Base-by-base conservation (phyloP, 2,888 invertebrate species). In the Notodonta dromedarius region DNA sequence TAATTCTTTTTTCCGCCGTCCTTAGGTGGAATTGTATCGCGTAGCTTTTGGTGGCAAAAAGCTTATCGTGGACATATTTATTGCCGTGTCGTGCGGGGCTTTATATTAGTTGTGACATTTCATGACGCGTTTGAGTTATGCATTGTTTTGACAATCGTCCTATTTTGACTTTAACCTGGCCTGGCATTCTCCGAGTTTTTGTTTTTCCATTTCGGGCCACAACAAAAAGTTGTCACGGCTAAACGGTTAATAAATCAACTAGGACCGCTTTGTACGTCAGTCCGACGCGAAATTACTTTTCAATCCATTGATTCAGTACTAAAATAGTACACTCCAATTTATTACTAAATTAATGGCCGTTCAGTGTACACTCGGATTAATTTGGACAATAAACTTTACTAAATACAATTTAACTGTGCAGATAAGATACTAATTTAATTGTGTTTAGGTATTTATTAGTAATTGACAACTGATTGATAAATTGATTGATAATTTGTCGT, bases 1-100 rank as follows among this genome's bases (percentile, higher is more conserved):
- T 52, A 24, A 52, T 52, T 52, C 52, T 52, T 52, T 52, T 32
- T 52, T 24, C 52, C 32, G 13, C 12, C 52, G 16, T 24, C 24
- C 2, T 1, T 35, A 52, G 12, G 32, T 32, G 32, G 52, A 52
- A 32, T 52, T 32, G 52, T 50, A 9, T 52, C 13, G 32, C 12
- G 32, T 52, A 35, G 52, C 32, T 7, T 24, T 52, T 52, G 32
- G 24, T 13, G 52, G 51, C 4, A n/a, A 52, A 52, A 52, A 52
- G 52, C 52, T 52, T 52, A 52, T 52, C 52, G 12, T 16, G 13
- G 52, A 32, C 2, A 0, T 52, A 52, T 52, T 16, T 50, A 50
- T 50, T 11, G 50, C n/a, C 6, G 46, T 42, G 9, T 46, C 46
- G 46, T 16, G 50, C 16, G 0, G 9, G 50, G 5, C n/a, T 50